Evolutionary conservation across 2,113 vertebrate genomes (phyloP).

Genomic region (Alouatta palliata): DNA sequence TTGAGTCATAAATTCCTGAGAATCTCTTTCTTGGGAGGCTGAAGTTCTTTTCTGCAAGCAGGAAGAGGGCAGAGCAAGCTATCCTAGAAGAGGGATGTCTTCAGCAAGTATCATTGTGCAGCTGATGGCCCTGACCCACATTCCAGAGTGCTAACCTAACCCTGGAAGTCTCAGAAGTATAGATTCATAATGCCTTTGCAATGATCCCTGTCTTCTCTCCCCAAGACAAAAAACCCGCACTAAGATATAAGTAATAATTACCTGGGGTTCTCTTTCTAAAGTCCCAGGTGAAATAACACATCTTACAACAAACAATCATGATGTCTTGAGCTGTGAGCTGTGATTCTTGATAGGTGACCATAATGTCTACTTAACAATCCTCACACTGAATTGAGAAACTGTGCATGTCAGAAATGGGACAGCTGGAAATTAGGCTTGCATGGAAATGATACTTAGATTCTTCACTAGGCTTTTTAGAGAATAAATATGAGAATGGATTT

Average conservation of each 20-base stretch:
- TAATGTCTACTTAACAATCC: neutral
- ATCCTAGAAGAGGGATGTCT: neutral
- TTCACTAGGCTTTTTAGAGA: neutral
- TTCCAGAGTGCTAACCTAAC: neutral
- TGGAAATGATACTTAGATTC: neutral
- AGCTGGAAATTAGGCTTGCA: neutral
- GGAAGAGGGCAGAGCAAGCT: neutral
- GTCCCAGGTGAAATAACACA: neutral
- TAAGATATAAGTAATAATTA: neutral
- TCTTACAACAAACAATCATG: neutral
- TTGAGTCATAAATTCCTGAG: constrained; percentile 74
- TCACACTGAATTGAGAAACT: neutral
- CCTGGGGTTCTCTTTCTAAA: neutral
- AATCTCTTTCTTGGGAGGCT: constrained; percentile 61
- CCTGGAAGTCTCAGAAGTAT: neutral
- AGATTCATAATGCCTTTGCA: neutral
- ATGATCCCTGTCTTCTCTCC: neutral
- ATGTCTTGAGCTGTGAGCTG: neutral
- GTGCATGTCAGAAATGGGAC: neutral
- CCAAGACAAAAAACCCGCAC: neutral
- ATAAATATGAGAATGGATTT: constrained; percentile 40
- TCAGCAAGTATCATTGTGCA: neutral
- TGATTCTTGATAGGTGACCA: neutral
- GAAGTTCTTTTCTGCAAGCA: constrained; percentile 52
- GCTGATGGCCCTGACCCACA: neutral